These are phyloP conservation scores for Synanthedon formicaeformis DNA, from an alignment of 2,888 invertebrate genomes.

Conservation along the genomic window DNA sequence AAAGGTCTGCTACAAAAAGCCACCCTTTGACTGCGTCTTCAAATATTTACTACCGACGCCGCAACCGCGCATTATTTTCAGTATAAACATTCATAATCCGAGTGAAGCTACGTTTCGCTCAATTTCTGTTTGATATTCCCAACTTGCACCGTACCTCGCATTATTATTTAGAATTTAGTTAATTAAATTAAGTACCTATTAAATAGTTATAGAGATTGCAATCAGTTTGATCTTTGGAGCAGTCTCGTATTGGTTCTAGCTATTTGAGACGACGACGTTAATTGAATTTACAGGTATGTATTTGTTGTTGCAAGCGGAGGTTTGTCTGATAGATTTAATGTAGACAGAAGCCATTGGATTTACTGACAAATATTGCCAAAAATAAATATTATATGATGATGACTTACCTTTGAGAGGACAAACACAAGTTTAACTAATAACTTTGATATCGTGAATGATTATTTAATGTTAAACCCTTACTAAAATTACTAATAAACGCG, in stretches of 20 bases:
- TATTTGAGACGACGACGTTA: constrained; percentile 31
- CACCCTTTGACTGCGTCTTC: constrained; percentile 60
- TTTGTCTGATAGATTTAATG: constrained; percentile 44
- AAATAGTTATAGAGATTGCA: not conserved
- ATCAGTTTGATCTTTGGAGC: not conserved
- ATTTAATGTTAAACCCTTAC: too few relatives aligned
- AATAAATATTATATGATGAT: too few relatives aligned
- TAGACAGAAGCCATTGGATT: not conserved
- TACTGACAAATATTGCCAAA: not conserved
- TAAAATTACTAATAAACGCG: too few relatives aligned
- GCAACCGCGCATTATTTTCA: constrained; percentile 63
- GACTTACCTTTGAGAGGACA: too few relatives aligned
- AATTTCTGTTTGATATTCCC: not conserved
- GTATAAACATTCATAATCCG: constrained; percentile 63
- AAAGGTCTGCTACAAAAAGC: constrained; percentile 60
- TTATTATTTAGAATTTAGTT: not conserved
- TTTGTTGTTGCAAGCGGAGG: constrained; percentile 35
- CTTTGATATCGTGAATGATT: too few relatives aligned
- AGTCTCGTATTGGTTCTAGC: constrained; percentile 8
- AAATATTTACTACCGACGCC: constrained; percentile 62
- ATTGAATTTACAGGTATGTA: constrained; percentile 33
- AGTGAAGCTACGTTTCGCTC: not conserved
- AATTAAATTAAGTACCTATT: not conserved
- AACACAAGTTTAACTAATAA: too few relatives aligned
- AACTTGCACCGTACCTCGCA: not conserved